phyloP scores from a whole-genome alignment of 2,888 invertebrate genomes.

The Liopterus haemorrhoidalis region DNA sequence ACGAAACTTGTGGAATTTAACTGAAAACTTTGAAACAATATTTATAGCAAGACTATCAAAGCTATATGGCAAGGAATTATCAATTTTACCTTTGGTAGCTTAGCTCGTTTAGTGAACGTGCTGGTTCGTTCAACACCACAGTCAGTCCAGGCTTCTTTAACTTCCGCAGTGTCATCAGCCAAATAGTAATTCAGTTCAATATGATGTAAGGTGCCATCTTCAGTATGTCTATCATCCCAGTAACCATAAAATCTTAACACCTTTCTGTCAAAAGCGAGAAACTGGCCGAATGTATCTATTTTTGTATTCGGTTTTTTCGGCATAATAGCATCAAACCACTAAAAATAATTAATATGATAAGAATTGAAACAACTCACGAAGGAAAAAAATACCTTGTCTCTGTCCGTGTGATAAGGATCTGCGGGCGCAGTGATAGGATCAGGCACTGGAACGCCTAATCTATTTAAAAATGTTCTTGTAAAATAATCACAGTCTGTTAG shows the following conservation, averaged over 20 bases:
- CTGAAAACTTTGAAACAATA: no score
- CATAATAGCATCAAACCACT: constrained; percentile 37
- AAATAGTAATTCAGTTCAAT: constrained; percentile 79
- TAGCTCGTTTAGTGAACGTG: constrained; percentile 68
- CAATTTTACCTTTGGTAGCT: constrained; percentile 65
- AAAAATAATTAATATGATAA: constrained; percentile 12
- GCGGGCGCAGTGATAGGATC: constrained; percentile 56
- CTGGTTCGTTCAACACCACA: constrained; percentile 66
- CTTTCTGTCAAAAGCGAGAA: constrained; percentile 74
- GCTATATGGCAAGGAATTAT: no score
- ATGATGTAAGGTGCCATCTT: constrained; percentile 70
- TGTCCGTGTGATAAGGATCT: constrained; percentile 50
- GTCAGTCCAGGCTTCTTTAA: constrained; percentile 64
- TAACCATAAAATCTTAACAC: constrained; percentile 74
- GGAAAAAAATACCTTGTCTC: constrained; percentile 40
- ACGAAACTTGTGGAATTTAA: no score
- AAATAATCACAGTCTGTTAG: constrained; percentile 83
- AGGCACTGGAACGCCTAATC: constrained; percentile 77
- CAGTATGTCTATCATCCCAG: constrained; percentile 79
- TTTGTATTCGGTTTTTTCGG: constrained; percentile 52
- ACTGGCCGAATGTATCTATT: constrained; percentile 66
- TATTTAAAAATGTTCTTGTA: constrained; percentile 76
- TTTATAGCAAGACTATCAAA: no score
- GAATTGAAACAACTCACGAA: no score
- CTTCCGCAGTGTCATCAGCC: constrained; percentile 83